Base-by-base conservation (phyloP, 2,888 invertebrate genomes). In the Pelosia muscerda region DNA sequence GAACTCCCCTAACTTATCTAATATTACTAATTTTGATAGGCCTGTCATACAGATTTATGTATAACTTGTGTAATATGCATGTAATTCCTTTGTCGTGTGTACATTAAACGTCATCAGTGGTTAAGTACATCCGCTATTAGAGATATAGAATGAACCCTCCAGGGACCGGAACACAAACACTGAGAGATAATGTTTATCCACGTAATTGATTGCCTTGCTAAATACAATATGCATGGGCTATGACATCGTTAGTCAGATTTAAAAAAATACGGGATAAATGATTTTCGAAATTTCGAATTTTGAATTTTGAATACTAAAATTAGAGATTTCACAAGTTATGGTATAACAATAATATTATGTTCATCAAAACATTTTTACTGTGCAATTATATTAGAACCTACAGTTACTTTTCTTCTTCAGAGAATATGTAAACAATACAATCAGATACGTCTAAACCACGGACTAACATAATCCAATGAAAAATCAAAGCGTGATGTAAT, bases 101-200 rank as follows among this genome's bases (percentile, higher is more conserved):
- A 26, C 28, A 31, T 55, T 55, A 62, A 22, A 31, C 31, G 3
- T 23, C 15, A 23, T 26, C 22, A 34, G 22, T 53, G 31, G 49
- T 31, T 59, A 58, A 34, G 59, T 60, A 60, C 19, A 55, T 42
- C 28, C 25, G 38, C 42, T 54, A 38, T 13, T 38, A 22, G 25
- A 22, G 55, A 61, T 67, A 67, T 38, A 13, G 34, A n/a, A 15
- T n/a, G 28, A 25, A 49, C 67, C 60, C 67, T 66, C 25, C 62
- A 69, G 73, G 70, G 57, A 34, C 34, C 63, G 73, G 66, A 68
- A 79, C 63, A 63, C 31, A 55, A 68, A 53, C 62, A 60, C 67
- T 67, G 57, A 42, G 62, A 77, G 79, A 79, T 79, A 77, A 79
- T 73, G 66, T 78, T 75, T 66, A 73, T 65, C 63, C 55, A 62